Evolutionary conservation across 1,140 invertebrate genomes (phyloP), one percentile per base, ranked within the genome.

Genomic region (Microplitis demolitor): DNA sequence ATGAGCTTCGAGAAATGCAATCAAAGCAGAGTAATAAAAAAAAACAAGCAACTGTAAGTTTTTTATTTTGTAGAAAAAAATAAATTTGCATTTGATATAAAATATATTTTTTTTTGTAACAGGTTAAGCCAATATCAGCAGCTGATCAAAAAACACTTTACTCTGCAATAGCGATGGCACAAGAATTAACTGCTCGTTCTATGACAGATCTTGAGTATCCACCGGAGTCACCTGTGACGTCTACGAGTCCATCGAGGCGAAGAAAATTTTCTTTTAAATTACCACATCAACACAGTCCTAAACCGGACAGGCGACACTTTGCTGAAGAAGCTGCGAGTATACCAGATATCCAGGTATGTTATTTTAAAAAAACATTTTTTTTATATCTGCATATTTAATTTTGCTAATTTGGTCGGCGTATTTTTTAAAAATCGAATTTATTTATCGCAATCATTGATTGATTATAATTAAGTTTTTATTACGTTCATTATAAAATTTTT

Each of bases 101-200:
- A 56, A 53, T 24, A 37, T 64, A 73, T 76, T 78, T 71, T 85
- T 31, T 74, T 76, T 78, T 71, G 60, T 76, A 84, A 16, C 78
- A 90, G 90, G 93, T 99, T 62, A 98, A 98, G 85, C 95, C 94
- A 11, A 97, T 98, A 86, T 98, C 97, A 24, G 94, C 96, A 0
- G 93, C 96, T 71, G 97, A 98, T 84, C 91, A 97, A 81, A 94
- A 93, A 82, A 96, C 95, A n/a, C 88, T 99, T 35, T 96, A 98
- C 77, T 94, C 94, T 56, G 97, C 97, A 4, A 97, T 98, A 74
- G 96, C 95, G 37, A 90, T 98, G 86, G 96, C 96, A 31, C 97
- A 97, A 87, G 96, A 98, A 86, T 90, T 98, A 69, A 96, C 95
- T 37, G 92, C 91, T 62, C 92, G 92, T 80, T 96, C 95, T 3